Base-by-base conservation (phyloP, 2,888 invertebrate genomes). In the Temnothorax ravouxi region DNA sequence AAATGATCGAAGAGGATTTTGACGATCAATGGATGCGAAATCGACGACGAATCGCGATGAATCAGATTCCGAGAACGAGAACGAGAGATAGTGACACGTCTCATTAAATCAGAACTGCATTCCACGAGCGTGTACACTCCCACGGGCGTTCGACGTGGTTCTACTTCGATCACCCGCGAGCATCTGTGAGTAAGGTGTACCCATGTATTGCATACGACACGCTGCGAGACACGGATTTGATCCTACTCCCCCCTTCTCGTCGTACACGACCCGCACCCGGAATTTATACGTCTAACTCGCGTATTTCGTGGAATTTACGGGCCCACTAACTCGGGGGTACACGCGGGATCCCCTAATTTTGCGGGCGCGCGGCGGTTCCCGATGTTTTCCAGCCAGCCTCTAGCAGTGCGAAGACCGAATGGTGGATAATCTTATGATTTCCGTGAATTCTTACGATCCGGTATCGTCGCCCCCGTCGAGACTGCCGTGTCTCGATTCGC, bases 101-200 rank as follows among this genome's bases (percentile, higher is more conserved):
- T 93, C 93, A 94, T 94, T 94, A 94, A 95, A 95, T 95, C 94
- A 95, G 94, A 95, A 94, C 94, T 93, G 94, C 95, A 95, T 94
- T 95, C 95, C 95, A 92, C 91, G 93, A 92, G 92, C 94, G 93
- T 95, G 95, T 95, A 95, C 94, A 94, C 94, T 95, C 95, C 95
- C 94, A 95, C 94, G 94, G 94, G 92, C 93, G 90, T 94, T 93
- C 93, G 93, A 94, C 93, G 94, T 94, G 94, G 93, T 93, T 93
- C 94, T 93, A 93, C 93, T 94, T 93, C 93, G 94, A 94, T 94
- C 94, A 93, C 92, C 74, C 89, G 79, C 77, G 84, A 81, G 84
- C 90, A 77, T 29, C 66, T 5, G 4, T 93, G 92, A 93, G 92
- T 91, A 93, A 93, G 92, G 91, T 93, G 67, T 92, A 93, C 91